Conservation (phyloP, 23 tunicate species). For the Oikopleura dioica region DNA sequence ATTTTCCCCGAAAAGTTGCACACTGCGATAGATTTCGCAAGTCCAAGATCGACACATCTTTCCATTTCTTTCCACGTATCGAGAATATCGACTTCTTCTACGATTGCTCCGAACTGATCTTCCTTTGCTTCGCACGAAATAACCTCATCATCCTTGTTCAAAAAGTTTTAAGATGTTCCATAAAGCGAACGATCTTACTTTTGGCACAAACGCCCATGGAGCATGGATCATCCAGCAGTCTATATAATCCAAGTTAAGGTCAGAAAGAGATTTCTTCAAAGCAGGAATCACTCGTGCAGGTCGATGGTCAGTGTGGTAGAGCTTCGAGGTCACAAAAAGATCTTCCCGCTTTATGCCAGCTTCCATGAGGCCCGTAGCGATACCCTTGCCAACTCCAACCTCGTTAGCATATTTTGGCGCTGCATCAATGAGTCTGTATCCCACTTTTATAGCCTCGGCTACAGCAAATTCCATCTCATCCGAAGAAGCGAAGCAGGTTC, state of each 20-base stretch:
- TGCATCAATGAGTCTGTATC: conserved; percentile 76
- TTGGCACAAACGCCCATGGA: conserved; percentile 34
- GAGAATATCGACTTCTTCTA: conserved; percentile 33
- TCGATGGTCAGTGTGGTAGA: conserved; percentile 31
- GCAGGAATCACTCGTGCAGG: conserved; percentile 47
- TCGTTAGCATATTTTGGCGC: conserved; percentile 47
- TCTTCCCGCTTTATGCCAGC: conserved; percentile 28
- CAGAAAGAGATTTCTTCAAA: conserved; percentile 26
- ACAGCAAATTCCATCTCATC: too few relatives aligned
- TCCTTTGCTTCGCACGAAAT: not conserved
- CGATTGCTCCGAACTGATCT: conserved; percentile 11
- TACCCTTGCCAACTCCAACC: conserved; percentile 41
- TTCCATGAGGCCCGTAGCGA: conserved; percentile 22
- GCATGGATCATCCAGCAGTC: conserved; percentile 67
- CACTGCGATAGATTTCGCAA: conserved; percentile 44
- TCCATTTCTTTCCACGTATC: conserved; percentile 91
- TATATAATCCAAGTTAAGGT: conserved; percentile 28
- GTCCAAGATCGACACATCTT: conserved; percentile 41
- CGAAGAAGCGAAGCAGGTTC: too few relatives aligned
- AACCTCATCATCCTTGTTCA: conserved; percentile 26
- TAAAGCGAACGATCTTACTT: too few relatives aligned
- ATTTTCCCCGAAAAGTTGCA: conserved; percentile 47
- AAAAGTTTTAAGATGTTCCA: too few relatives aligned
- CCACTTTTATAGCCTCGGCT: conserved; percentile 25
- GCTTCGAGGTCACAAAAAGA: conserved; percentile 42